Evolutionary conservation across 2,113 vertebrate genomes (phyloP).

Genomic region (Poeciliopsis turrubarensis): DNA sequence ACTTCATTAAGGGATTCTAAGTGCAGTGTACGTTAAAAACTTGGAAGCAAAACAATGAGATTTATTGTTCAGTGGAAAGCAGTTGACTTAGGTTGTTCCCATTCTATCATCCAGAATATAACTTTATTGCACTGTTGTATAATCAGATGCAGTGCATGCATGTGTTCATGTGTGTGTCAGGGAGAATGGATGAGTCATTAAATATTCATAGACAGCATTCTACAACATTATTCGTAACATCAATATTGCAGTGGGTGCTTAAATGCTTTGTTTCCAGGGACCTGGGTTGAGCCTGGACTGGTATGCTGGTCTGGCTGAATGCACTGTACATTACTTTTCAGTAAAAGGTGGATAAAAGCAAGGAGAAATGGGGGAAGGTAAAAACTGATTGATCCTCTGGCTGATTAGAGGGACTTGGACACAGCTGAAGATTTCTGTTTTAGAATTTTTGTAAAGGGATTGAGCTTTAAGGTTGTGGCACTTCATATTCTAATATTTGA

Average conservation of each 20-base stretch:
- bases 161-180: conserved; percentile 17
- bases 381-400: conserved; percentile 8
- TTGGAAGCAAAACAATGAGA: background rate
- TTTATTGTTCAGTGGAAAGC: background rate
- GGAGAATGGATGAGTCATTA: conserved; percentile 75
- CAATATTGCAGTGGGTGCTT: conserved; percentile 85
- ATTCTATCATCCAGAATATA: conserved; percentile 19
- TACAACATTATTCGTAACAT: conserved; percentile 82
- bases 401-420: background rate
- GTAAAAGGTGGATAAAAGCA: conserved; percentile 41
- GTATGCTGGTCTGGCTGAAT: conserved; percentile 33
- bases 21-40: background rate
- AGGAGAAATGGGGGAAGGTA: conserved; percentile 25
- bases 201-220: conserved; percentile 87
- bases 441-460: conserved; percentile 10
- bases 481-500: background rate
- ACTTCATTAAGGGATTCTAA: background rate
- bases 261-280: conserved; percentile 81
- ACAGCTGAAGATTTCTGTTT: conserved; percentile 3
- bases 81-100: background rate
- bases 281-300: conserved; percentile 29
- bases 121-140: conserved; percentile 8
- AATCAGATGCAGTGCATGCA: conserved; percentile 24
- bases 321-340: conserved; percentile 7
- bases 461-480: conserved; percentile 4